A percentile compares a stretch with the other conserved stretches of the same genome.
Conservation (phyloP, 2,797 vertebrate genomes). For the Centropyge bicolor region DNA sequence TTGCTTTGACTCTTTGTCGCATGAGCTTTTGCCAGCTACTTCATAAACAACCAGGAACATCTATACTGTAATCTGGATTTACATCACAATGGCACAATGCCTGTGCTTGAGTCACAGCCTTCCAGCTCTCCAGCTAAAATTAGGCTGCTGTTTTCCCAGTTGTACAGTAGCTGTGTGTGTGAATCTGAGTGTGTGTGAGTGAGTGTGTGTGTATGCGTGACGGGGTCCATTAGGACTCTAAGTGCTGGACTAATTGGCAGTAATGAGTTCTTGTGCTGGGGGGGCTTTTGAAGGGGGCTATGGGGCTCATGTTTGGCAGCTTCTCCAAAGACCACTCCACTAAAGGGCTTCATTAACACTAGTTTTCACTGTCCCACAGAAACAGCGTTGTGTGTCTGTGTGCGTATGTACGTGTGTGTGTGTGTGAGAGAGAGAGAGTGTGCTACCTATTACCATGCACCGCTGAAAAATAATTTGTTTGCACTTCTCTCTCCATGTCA, state of each 20-base stretch:
- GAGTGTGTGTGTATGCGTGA: slow-evolving; percentile 35
- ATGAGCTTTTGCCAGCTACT: slow-evolving; percentile 8
- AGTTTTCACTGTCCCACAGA: slow-evolving; percentile 51
- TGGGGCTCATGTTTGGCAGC: slow-evolving; percentile 68
- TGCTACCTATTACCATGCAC: not conserved
- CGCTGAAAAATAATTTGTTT: slow-evolving; percentile 36
- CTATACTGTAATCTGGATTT: slow-evolving; percentile 44
- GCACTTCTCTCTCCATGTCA: slow-evolving; percentile 21
- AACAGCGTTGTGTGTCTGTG: slow-evolving; percentile 6
- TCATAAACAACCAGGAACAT: slow-evolving; percentile 35
- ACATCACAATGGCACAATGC: slow-evolving; percentile 45
- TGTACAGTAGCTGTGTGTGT: slow-evolving; percentile 33
- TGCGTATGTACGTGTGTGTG: slow-evolving; percentile 5
- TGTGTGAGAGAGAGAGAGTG: slow-evolving; percentile 7
- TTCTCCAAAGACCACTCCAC: slow-evolving; percentile 69
- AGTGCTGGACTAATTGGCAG: slow-evolving; percentile 76
- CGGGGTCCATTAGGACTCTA: slow-evolving; percentile 65
- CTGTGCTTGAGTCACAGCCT: slow-evolving; percentile 49
- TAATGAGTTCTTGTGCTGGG: slow-evolving; percentile 71
- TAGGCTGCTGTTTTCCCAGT: slow-evolving; percentile 52
- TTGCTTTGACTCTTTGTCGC: slow-evolving; percentile 4
- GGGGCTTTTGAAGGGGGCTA: slow-evolving; percentile 48
- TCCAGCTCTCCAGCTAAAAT: slow-evolving; percentile 54
- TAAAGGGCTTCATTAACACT: slow-evolving; percentile 73
- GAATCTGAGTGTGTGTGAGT: slow-evolving; percentile 21